Evolutionary conservation across 2,113 vertebrate genomes (phyloP), one percentile per base, ranked within the genome.

Genomic region (Desmodus rotundus): DNA sequence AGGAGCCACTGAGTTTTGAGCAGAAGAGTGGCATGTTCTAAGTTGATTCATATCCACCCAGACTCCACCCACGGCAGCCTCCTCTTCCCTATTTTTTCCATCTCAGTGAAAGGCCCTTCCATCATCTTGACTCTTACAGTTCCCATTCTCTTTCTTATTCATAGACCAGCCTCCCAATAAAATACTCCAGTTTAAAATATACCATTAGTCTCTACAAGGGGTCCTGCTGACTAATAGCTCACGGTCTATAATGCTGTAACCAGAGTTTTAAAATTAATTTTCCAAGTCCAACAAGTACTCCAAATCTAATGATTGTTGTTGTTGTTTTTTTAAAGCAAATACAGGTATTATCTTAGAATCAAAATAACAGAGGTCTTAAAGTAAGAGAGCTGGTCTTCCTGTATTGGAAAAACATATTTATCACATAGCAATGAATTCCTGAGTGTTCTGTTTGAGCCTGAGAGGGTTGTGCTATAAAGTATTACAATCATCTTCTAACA

Each of bases 241-340:
- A 31, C 3, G 24, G 33, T 38, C 24, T 52, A 36, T 38, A 78
- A 58, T 28, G 22, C 52, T 28, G 4, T 16, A 36, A 65, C 17
- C 31, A 41, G 56, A 52, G 8, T 50, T 88, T 86, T 43, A 50
- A 87, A 84, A 88, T 81, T 20, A 58, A 61, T 86, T 72, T 93
- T 83, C 47, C 63, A 96, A 87, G 92, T 45, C 43, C 63, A 93
- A 17, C 33, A 94, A 82, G 38, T 68, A 54, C 50, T 94, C 91
- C 24, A 36, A 89, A 73, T 82, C 36, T 38, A 73, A 80, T 31
- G 11, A 67, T 76, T 22, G 54, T 54, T 54, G 54, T 56, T 56
- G 20, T 47, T 52, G 6, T 33, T 8, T 47, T 76, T 50, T 74
- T 76, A 67, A 82, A n/a, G 52, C 43, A 77, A 82, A 80, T 24